Evolutionary conservation across 1,140 invertebrate species (phyloP).

Genomic region (Augochlora pura): DNA sequence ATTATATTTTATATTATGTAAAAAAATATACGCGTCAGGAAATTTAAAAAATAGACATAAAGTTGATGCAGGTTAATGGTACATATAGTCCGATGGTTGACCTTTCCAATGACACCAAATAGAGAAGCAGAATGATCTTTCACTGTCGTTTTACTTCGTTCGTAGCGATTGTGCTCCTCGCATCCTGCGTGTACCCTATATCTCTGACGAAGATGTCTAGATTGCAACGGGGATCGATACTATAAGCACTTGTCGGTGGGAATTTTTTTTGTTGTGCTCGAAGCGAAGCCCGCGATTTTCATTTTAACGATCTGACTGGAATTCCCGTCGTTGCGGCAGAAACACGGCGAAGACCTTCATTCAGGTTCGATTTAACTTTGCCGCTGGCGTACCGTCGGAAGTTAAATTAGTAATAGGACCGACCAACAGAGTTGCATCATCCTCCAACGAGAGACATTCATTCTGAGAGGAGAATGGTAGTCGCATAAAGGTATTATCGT

Average conservation of each 20-base stretch:
- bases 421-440: conserved; percentile 56
- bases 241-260: background rate
- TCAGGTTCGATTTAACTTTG: conserved; percentile 64
- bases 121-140: too few relatives aligned
- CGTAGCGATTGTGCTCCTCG: too few relatives aligned
- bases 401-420: conserved; percentile 63
- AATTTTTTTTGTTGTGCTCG: conserved; percentile 8
- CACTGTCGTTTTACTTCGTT: too few relatives aligned
- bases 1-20: too few relatives aligned
- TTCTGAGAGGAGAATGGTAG: conserved; percentile 18
- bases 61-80: too few relatives aligned
- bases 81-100: too few relatives aligned
- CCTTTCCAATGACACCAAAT: too few relatives aligned
- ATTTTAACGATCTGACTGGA: conserved; percentile 45
- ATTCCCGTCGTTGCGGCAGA: conserved; percentile 43
- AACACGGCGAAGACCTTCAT: conserved; percentile 60
- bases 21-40: too few relatives aligned
- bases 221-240: background rate
- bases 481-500: conserved; percentile 35
- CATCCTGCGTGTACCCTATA: too few relatives aligned
- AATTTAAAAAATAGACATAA: too few relatives aligned
- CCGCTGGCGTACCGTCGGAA: conserved; percentile 53
- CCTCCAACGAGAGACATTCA: conserved; percentile 60
- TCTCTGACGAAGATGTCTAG: background rate
- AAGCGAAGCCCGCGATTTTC: conserved; percentile 21